Percentiles rank a stretch among this genome's conserved stretches.
phyloP scores from a whole-genome alignment of 53 echinoderm and acorn worm genomes.

The Holothuria leucospilota region DNA sequence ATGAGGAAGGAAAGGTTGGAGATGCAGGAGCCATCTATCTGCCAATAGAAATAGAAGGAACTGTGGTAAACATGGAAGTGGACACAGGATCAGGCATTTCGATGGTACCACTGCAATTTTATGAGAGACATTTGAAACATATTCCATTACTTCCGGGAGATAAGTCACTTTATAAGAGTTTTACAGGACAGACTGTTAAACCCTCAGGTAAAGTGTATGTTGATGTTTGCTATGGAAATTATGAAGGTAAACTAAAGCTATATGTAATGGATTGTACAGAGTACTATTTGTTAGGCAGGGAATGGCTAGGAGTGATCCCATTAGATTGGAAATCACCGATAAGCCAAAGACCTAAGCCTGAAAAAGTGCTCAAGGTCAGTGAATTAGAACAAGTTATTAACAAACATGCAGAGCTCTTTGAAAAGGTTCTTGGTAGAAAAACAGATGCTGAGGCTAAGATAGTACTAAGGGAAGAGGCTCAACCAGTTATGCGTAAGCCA shows the following conservation, averaged over 20 bases:
- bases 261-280: conserved; percentile 48
- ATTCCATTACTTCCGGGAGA: conserved; percentile 25
- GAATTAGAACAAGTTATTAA: neutral
- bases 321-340: conserved; percentile 47
- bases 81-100: conserved; percentile 50
- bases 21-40: conserved; percentile 19
- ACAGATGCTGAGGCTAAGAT: conserved; percentile 51
- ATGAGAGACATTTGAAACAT: conserved; percentile 18
- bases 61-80: conserved; percentile 36
- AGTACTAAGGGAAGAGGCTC: conserved; percentile 47
- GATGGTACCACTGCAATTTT: conserved; percentile 15
- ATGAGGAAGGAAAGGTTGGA: neutral
- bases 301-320: conserved; percentile 34
- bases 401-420: conserved; percentile 39
- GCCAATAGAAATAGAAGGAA: conserved; percentile 30
- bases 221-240: conserved; percentile 49
- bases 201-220: conserved; percentile 54
- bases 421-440: conserved; percentile 40
- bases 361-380: neutral
- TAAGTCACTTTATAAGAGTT: conserved; percentile 54
- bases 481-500: conserved; percentile 45
- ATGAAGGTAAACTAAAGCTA: conserved; percentile 38
- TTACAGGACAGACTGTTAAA: conserved; percentile 49
- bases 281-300: conserved; percentile 52
- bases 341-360: neutral